Base-by-base conservation (phyloP, 2,797 vertebrate species). In the Enoplosus armatus region DNA sequence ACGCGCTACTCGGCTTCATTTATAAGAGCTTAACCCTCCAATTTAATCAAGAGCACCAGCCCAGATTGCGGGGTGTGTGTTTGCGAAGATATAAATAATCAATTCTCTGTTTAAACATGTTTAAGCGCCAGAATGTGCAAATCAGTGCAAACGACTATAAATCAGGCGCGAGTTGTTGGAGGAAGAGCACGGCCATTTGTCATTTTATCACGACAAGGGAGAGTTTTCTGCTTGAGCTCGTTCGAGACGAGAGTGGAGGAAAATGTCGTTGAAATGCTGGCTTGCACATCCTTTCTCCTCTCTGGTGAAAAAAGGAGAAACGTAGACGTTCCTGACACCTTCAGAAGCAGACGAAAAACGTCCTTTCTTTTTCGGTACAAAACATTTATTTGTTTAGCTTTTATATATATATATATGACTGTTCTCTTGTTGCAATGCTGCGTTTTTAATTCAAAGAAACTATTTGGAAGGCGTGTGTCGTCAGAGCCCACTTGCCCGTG, bases 21-120 rank as follows among this genome's bases (percentile, higher is more conserved):
- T 87, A 85, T 82, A 68, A 82, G 66, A 64, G 60, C 59, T 85
- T 72, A 64, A 10, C 16, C 22, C 66, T 50, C 56, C 20, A 72
- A n/a, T 85, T 69, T 77, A 83, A 89, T 89, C 67, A 74, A 53
- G 54, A 77, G 60, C 75, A 35, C 47, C 67, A 43, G 41, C 22
- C 51, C 72, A 18, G 62, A 67, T 71, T 56, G 29, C 18, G 15
- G 39, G 45, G 62, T 33, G 39, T 39, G 27, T 65, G 72, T 89
- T 74, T 87, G 84, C 59, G 48, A 69, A 67, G 76, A 89, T 64
- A 81, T 83, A 91, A 91, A 93, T 77, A 85, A 69, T 47, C 31
- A 62, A 61, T 79, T 87, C 26, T 71, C 72, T 12, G 33, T 93
- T 92, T 91, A 83, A 84, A 89, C 82, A 61, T n/a, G 64, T 55